Evolutionary conservation across 2,888 invertebrate species (phyloP).

Genomic region (Pachymerium ferrugineum): DNA sequence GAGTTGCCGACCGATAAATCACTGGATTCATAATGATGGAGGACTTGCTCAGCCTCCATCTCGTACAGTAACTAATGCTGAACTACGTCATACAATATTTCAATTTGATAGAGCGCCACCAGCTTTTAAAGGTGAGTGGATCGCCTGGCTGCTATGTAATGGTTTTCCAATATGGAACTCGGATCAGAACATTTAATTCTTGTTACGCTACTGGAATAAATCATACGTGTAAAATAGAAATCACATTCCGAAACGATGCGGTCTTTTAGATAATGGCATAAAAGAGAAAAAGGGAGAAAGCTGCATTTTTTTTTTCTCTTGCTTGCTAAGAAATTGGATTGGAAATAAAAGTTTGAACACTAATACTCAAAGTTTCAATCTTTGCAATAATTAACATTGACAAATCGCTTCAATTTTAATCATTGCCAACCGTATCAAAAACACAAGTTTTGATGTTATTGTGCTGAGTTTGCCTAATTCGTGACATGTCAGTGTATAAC

Average conservation of each 20-base stretch:
- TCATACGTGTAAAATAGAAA: background rate
- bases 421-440: background rate
- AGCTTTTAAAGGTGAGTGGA: background rate
- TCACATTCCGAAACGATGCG: background rate
- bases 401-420: background rate
- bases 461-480: background rate
- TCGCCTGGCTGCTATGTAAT: background rate
- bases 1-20: background rate
- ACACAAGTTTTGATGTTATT: background rate
- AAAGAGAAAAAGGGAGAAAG: background rate
- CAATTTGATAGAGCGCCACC: background rate
- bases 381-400: background rate
- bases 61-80: background rate
- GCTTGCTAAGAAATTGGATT: too few species aligned
- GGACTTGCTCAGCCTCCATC: background rate
- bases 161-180: background rate
- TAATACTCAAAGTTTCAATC: too few species aligned
- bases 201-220: background rate
- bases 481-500: background rate
- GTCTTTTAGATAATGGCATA: background rate
- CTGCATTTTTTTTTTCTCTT: too few species aligned
- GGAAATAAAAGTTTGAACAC: too few species aligned
- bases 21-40: background rate
- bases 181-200: background rate
- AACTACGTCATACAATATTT: background rate